Conservation (phyloP, 2,797 vertebrate genomes). For the Gephyroberyx darwinii region DNA sequence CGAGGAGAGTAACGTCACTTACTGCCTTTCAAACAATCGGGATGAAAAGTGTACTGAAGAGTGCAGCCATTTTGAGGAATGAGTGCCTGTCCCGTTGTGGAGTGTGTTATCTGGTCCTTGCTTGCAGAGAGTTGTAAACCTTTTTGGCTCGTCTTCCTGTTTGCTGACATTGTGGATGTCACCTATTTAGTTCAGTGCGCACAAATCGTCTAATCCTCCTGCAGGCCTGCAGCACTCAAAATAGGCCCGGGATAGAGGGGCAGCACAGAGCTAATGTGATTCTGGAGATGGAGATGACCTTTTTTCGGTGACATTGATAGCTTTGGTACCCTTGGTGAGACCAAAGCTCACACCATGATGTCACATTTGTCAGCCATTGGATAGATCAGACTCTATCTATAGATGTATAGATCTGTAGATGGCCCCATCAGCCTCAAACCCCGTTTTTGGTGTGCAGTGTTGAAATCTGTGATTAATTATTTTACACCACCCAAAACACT, state of each 20-base stretch:
- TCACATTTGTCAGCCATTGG: neutral
- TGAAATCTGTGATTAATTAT: no score
- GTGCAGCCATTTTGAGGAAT: conserved; percentile 55
- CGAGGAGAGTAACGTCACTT: conserved; percentile 21
- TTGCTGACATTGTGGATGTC: conserved; percentile 61
- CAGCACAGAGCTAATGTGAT: conserved; percentile 52
- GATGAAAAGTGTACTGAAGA: conserved; percentile 47
- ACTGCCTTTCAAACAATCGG: conserved; percentile 11
- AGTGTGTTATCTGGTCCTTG: conserved; percentile 15
- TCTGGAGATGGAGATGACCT: conserved; percentile 45
- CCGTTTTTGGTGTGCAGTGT: no score
- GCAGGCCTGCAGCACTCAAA: conserved; percentile 53
- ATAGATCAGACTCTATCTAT: conserved; percentile 10
- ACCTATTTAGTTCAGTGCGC: conserved; percentile 61
- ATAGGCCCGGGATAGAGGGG: conserved; percentile 39
- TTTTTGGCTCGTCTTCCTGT: conserved; percentile 50
- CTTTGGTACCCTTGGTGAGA: conserved; percentile 36
- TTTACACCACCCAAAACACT: no score
- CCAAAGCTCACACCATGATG: conserved; percentile 6
- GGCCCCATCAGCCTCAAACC: no score
- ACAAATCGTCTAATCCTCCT: conserved; percentile 64
- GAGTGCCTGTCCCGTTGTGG: conserved; percentile 36
- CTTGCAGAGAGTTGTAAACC: conserved; percentile 39
- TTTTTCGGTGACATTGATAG: conserved; percentile 41
- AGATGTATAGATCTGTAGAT: no score